These are phyloP conservation scores for Polymixis flavicincta DNA, from an alignment of 2,888 invertebrate genomes.

Conservation along the genomic window DNA sequence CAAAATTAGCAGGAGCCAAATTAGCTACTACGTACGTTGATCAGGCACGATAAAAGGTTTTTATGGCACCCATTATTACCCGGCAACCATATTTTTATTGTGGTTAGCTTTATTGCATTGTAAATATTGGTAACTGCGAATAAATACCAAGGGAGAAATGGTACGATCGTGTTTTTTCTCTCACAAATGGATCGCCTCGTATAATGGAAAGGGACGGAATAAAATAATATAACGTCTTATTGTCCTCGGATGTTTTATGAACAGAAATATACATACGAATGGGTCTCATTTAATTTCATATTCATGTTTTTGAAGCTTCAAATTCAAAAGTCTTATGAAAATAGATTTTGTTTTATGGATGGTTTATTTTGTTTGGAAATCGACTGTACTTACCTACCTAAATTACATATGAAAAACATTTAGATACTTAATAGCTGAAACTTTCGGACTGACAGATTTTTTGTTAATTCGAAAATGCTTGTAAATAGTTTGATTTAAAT, in stretches of 20 bases:
- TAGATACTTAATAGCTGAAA: too few species aligned
- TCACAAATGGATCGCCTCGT: constrained; percentile 49
- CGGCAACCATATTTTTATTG: constrained; percentile 74
- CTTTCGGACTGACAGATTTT: too few species aligned
- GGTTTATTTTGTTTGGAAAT: constrained; percentile 18
- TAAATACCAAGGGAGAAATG: constrained; percentile 66
- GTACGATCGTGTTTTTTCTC: constrained; percentile 64
- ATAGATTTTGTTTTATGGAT: background rate
- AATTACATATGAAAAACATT: background rate
- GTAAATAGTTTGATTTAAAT: too few species aligned
- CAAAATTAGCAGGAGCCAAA: constrained; percentile 71
- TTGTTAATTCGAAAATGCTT: too few species aligned
- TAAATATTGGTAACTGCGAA: constrained; percentile 74
- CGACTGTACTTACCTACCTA: background rate
- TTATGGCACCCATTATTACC: constrained; percentile 72
- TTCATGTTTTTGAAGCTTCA: constrained; percentile 55
- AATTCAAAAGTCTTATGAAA: constrained; percentile 44
- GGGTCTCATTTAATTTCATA: constrained; percentile 57
- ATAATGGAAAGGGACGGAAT: constrained; percentile 59
- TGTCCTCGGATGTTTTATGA: constrained; percentile 62
- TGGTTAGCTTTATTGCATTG: constrained; percentile 74
- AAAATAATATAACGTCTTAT: constrained; percentile 68
- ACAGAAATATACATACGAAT: constrained; percentile 52
- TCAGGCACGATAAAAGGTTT: constrained; percentile 72
- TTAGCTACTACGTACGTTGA: constrained; percentile 65